Conservation (phyloP, 2,888 invertebrate genomes). For the Physocephala rufipes region DNA sequence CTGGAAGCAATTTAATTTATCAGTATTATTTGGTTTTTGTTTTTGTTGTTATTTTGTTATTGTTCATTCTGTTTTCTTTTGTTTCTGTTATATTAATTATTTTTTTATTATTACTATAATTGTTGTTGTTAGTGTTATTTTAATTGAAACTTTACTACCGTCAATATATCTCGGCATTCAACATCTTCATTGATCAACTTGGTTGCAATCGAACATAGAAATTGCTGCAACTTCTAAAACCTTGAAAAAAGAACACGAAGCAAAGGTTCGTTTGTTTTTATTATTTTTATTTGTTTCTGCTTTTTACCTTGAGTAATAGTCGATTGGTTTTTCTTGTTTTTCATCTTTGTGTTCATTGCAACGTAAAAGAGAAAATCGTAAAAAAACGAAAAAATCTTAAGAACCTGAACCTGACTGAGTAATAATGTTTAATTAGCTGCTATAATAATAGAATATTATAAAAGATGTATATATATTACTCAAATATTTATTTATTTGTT, state of each 20-base stretch:
- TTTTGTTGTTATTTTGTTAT: background rate
- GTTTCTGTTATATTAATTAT: background rate
- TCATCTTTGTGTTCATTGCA: background rate
- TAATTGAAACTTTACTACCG: constrained; percentile 22
- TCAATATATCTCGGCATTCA: constrained; percentile 21
- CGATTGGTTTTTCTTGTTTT: background rate
- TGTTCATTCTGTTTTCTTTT: background rate
- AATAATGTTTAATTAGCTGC: no score
- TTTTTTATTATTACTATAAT: constrained; percentile 29
- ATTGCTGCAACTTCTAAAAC: constrained; percentile 15
- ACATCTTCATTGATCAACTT: background rate
- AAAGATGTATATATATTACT: no score
- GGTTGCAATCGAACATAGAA: background rate
- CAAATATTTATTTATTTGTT: no score
- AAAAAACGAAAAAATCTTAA: no score
- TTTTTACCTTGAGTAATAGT: background rate
- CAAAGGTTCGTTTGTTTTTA: background rate
- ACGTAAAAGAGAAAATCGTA: background rate
- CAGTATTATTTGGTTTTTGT: background rate
- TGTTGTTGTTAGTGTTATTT: constrained; percentile 31
- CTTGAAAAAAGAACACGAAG: constrained; percentile 24
- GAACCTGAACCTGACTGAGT: no score
- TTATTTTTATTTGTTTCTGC: background rate
- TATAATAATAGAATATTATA: no score
- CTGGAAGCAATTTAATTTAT: background rate